Percentiles rank a stretch among this genome's conserved stretches.
phyloP scores from a whole-genome alignment of 2,888 invertebrate species.

The Schizaphis graminum region DNA sequence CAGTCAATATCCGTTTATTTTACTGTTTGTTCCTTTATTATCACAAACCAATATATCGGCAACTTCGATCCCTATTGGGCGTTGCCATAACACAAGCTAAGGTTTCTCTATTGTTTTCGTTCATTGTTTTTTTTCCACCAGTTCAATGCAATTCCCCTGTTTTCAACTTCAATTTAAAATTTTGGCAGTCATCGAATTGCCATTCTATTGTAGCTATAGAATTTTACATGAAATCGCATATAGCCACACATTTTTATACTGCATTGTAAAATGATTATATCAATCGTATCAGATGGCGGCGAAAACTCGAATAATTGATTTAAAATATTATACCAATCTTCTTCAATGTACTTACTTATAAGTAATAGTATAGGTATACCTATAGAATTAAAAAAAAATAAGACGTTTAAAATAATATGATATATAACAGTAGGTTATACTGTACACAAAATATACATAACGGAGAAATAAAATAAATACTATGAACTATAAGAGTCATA shows the following conservation, averaged over 20 bases:
- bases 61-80: slow-evolving; percentile 60
- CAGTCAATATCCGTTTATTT: slow-evolving; percentile 62
- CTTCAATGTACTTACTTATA: background rate
- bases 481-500: background rate
- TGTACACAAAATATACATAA: no score
- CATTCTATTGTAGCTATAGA: slow-evolving; percentile 11
- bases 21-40: slow-evolving; percentile 46
- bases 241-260: background rate
- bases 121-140: slow-evolving; percentile 45
- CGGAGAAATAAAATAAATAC: background rate
- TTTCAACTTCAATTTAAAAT: slow-evolving; percentile 8
- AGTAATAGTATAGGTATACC: no score
- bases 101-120: slow-evolving; percentile 44
- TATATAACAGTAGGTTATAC: background rate
- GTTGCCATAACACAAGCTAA: slow-evolving; percentile 35
- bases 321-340: background rate
- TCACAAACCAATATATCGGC: slow-evolving; percentile 54
- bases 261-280: background rate
- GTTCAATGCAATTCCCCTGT: slow-evolving; percentile 41
- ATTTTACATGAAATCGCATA: background rate
- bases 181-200: slow-evolving; percentile 20
- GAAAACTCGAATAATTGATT: background rate
- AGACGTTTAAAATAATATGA: background rate
- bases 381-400: background rate
- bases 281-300: background rate